A percentile compares a stretch with the other conserved stretches of the same genome.
phyloP scores from a whole-genome alignment of 2,888 invertebrate genomes.

The Noctua janthe region DNA sequence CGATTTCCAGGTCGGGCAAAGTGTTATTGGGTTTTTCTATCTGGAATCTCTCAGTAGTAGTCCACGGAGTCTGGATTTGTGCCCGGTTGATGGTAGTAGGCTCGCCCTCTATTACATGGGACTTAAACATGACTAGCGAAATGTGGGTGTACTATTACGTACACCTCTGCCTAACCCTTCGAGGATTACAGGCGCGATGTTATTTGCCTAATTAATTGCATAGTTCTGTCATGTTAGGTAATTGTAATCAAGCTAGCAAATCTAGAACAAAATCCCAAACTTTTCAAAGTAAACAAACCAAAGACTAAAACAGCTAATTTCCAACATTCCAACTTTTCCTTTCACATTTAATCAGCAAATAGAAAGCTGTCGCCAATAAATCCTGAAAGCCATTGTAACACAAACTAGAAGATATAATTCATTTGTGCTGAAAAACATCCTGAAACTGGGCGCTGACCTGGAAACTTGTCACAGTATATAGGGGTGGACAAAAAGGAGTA shows the following conservation, averaged over 20 bases:
- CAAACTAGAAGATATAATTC: slow-evolving; percentile 74
- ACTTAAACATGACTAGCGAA: too few relatives aligned
- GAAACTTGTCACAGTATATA: slow-evolving; percentile 74
- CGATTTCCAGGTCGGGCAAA: too few relatives aligned
- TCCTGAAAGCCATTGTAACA: slow-evolving; percentile 45
- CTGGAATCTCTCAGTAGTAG: too few relatives aligned
- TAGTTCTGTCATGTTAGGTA: neutral
- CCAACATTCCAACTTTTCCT: slow-evolving; percentile 17
- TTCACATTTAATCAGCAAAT: slow-evolving; percentile 48
- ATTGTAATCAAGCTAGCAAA: neutral
- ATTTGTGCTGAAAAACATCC: slow-evolving; percentile 80
- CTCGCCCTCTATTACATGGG: too few relatives aligned
- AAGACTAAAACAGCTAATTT: slow-evolving; percentile 19
- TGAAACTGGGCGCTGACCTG: slow-evolving; percentile 80
- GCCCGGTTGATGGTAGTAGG: too few relatives aligned
- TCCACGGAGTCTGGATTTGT: too few relatives aligned
- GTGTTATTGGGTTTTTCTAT: too few relatives aligned
- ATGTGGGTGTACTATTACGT: too few relatives aligned
- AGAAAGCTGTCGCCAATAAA: slow-evolving; percentile 51
- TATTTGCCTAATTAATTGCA: neutral
- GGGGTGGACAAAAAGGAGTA: neutral
- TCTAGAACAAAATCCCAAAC: neutral
- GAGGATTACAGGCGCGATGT: too few relatives aligned
- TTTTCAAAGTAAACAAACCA: neutral
- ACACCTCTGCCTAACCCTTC: too few relatives aligned